phyloP scores from a whole-genome alignment of 2,113 vertebrate genomes.

The Nyctereutes procyonoides region DNA sequence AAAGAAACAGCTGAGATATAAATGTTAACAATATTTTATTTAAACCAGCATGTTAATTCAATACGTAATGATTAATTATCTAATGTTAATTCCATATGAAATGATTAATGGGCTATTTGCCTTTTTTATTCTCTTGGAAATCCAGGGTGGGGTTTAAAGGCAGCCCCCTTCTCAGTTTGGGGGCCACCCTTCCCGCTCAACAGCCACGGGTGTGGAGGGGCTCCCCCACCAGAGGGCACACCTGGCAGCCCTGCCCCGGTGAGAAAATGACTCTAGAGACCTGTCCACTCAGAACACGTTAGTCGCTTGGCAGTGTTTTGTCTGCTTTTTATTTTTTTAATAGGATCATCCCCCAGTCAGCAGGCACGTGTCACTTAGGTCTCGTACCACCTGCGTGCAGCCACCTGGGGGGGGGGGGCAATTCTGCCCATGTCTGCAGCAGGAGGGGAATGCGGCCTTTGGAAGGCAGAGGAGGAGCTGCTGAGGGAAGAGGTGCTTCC shows the following conservation, averaged over 20 bases:
- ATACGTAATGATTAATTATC: too few relatives aligned
- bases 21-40: neutral
- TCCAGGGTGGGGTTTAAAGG: neutral
- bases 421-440: neutral
- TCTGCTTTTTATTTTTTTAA: neutral
- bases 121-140: neutral
- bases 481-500: neutral
- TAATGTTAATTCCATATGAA: neutral
- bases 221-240: neutral
- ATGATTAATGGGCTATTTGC: neutral
- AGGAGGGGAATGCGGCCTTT: neutral
- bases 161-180: fast-evolving
- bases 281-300: neutral
- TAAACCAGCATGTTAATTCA: neutral
- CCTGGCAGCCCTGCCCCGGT: neutral
- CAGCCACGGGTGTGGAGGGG: neutral
- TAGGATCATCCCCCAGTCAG: neutral
- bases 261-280: neutral
- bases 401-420: too few relatives aligned
- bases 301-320: neutral
- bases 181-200: too few relatives aligned
- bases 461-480: neutral
- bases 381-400: fast-evolving
- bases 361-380: neutral
- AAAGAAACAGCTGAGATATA: neutral